A percentile compares a stretch with the other conserved stretches of the same genome.
Evolutionary conservation across 2,113 vertebrate genomes (phyloP).

Genomic region (Morone chrysops): DNA sequence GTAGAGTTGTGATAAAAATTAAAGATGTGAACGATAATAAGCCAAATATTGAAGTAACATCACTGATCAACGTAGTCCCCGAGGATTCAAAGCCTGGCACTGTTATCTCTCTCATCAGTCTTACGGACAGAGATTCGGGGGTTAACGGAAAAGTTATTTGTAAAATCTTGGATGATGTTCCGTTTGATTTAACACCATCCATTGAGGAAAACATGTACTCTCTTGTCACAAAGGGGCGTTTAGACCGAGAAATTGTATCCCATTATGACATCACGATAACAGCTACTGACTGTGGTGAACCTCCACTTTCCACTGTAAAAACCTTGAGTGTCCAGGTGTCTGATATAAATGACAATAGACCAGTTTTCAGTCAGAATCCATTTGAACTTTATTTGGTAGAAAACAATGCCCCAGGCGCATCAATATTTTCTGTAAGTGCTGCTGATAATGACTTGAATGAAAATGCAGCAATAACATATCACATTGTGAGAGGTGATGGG

Average conservation of each 20-base stretch:
- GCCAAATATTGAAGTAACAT: constrained; percentile 80
- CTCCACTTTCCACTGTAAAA: constrained; percentile 61
- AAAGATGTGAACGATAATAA: constrained; percentile 80
- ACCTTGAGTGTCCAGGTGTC: constrained; percentile 65
- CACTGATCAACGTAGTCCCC: constrained; percentile 61
- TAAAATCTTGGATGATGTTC: constrained; percentile 56
- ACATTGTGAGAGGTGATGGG: constrained; percentile 27
- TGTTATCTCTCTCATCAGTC: constrained; percentile 75
- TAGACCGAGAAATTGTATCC: constrained; percentile 73
- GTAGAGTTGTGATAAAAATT: constrained; percentile 75
- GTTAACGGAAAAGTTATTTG: constrained; percentile 78
- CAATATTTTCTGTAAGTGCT: constrained; percentile 72
- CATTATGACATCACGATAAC: constrained; percentile 75
- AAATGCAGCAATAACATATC: constrained; percentile 75
- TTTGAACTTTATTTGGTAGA: constrained; percentile 76
- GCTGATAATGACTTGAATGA: constrained; percentile 74
- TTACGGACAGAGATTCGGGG: constrained; percentile 73
- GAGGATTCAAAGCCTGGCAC: constrained; percentile 78
- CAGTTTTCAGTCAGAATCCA: constrained; percentile 64
- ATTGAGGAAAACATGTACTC: constrained; percentile 80
- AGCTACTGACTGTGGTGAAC: constrained; percentile 76
- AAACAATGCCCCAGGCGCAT: constrained; percentile 66
- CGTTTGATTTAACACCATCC: constrained; percentile 80
- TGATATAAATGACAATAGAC: constrained; percentile 76
- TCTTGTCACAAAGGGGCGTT: constrained; percentile 67